Conservation (phyloP, 2,888 invertebrate species). For the Tribolium freemani region DNA sequence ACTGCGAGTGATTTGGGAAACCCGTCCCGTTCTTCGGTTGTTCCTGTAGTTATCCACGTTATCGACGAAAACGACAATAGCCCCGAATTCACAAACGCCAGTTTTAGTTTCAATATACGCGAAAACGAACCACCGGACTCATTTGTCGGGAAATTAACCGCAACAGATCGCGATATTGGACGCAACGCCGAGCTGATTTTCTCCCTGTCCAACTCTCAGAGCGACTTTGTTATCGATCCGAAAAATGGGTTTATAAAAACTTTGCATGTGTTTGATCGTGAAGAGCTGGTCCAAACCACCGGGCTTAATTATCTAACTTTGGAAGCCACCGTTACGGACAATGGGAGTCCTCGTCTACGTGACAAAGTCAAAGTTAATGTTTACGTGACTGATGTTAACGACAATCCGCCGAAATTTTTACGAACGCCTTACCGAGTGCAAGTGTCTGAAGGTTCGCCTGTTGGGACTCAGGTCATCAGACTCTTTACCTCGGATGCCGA, state of each 20-base stretch:
- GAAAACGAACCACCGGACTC: slow-evolving; percentile 92
- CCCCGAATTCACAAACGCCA: slow-evolving; percentile 91
- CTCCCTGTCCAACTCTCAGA: slow-evolving; percentile 80
- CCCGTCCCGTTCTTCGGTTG: slow-evolving; percentile 85
- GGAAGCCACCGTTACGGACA: slow-evolving; percentile 90
- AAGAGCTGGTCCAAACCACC: slow-evolving; percentile 82
- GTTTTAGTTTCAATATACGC: slow-evolving; percentile 90
- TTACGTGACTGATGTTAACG: slow-evolving; percentile 91
- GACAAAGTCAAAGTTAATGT: slow-evolving; percentile 92
- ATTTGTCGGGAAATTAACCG: slow-evolving; percentile 92
- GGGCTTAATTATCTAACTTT: slow-evolving; percentile 86
- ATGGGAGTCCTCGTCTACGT: slow-evolving; percentile 81
- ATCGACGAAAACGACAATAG: slow-evolving; percentile 97
- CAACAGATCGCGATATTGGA: slow-evolving; percentile 91
- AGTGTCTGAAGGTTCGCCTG: slow-evolving; percentile 87
- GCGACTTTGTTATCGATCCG: slow-evolving; percentile 89
- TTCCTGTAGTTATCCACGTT: slow-evolving; percentile 92
- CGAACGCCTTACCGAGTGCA: slow-evolving; percentile 89
- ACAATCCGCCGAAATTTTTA: slow-evolving; percentile 88
- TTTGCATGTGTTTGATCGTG: slow-evolving; percentile 88
- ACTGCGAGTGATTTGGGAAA: slow-evolving; percentile 86
- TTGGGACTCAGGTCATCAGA: slow-evolving; percentile 86
- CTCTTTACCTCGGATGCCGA: slow-evolving; percentile 91
- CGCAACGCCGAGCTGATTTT: slow-evolving; percentile 92
- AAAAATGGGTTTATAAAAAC: slow-evolving; percentile 93